Conservation (phyloP, 2,888 invertebrate species). For the Pediacus dermestoides region DNA sequence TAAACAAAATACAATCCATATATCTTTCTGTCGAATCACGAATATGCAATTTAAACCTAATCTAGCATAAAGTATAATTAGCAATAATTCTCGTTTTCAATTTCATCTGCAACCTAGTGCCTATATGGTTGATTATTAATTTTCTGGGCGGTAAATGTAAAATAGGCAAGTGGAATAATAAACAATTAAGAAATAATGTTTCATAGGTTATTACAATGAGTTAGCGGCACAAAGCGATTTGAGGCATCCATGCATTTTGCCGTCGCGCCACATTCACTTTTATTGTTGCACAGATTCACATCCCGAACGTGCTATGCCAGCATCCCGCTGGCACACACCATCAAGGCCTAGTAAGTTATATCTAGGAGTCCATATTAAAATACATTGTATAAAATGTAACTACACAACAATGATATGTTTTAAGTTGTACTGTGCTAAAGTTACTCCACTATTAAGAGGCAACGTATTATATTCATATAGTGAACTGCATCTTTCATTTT, state of each 20-base stretch:
- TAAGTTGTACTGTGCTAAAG: too few relatives aligned
- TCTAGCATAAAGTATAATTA: slow-evolving; percentile 8
- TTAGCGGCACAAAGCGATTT: neutral
- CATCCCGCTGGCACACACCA: slow-evolving; percentile 4
- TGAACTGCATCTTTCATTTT: too few relatives aligned
- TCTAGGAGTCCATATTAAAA: slow-evolving; percentile 1
- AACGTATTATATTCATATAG: too few relatives aligned
- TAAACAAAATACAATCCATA: too few relatives aligned
- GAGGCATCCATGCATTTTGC: neutral
- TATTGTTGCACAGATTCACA: neutral
- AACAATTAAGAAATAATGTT: slow-evolving; percentile 9
- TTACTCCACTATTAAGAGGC: too few relatives aligned
- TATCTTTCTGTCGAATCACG: too few relatives aligned
- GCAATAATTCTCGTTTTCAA: slow-evolving; percentile 8
- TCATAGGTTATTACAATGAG: neutral
- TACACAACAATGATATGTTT: too few relatives aligned
- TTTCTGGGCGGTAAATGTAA: slow-evolving; percentile 8
- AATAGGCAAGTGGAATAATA: slow-evolving; percentile 9
- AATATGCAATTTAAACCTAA: slow-evolving; percentile 5
- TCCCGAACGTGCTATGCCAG: slow-evolving; percentile 7
- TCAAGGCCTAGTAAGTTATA: slow-evolving; percentile 4
- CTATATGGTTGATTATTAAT: slow-evolving; percentile 5
- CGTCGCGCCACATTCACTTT: slow-evolving; percentile 5
- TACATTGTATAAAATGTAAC: too few relatives aligned
- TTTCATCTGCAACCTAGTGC: slow-evolving; percentile 1